These are phyloP conservation scores for Brachyalestes nurse DNA, from an alignment of 2,797 vertebrate species.

Conservation along the genomic window DNA sequence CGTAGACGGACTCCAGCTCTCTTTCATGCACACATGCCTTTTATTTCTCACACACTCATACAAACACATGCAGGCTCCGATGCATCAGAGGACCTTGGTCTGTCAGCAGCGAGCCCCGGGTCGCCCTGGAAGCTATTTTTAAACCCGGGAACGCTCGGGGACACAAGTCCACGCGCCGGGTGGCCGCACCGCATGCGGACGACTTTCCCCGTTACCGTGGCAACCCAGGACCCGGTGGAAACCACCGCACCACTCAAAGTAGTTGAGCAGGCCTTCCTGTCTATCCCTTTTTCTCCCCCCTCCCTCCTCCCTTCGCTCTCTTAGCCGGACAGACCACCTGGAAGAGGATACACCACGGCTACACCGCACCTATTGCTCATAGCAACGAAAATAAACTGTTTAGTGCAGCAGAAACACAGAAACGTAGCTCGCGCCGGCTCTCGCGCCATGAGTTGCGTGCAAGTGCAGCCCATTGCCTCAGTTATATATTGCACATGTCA, in stretches of 20 bases:
- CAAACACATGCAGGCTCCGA: constrained; percentile 35
- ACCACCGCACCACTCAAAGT: constrained; percentile 52
- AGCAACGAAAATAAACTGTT: constrained; percentile 32
- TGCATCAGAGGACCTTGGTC: constrained; percentile 58
- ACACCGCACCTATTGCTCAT: constrained; percentile 9
- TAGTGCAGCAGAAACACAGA: constrained; percentile 5
- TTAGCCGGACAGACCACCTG: constrained; percentile 44
- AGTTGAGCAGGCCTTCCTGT: constrained; percentile 52
- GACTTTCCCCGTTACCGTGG: constrained; percentile 27
- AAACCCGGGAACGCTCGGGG: constrained; percentile 57
- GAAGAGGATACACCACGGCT: constrained; percentile 32
- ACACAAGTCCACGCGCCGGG: not conserved
- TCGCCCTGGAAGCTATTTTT: constrained; percentile 65
- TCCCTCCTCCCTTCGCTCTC: not conserved
- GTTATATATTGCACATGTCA: constrained; percentile 3
- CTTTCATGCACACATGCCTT: constrained; percentile 17
- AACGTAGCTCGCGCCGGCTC: not conserved
- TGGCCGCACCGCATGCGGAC: constrained; percentile 33
- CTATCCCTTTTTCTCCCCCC: not conserved
- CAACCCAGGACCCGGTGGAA: constrained; percentile 47
- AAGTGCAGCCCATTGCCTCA: not conserved
- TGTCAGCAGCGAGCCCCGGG: constrained; percentile 59
- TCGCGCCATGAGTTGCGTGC: not conserved
- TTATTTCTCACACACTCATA: constrained; percentile 31
- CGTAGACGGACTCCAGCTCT: constrained; percentile 15